A percentile compares a stretch with the other conserved stretches of the same genome.
Conservation (phyloP, 1,140 invertebrate genomes). For the Apis laboriosa region DNA sequence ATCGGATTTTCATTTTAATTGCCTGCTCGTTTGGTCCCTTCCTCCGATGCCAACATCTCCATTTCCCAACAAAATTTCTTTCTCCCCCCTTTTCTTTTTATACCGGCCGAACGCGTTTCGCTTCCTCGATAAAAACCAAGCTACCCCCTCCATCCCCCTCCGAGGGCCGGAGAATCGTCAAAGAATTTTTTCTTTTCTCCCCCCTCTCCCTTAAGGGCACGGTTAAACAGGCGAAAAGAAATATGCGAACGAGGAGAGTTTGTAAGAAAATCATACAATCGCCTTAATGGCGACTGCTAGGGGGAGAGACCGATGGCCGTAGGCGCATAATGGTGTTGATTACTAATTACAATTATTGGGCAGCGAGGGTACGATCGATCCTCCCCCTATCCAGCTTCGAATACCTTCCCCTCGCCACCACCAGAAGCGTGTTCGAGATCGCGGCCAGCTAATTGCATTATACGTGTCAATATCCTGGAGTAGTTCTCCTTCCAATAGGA, state of each 20-base stretch:
- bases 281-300: conserved; percentile 53
- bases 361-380: conserved; percentile 65
- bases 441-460: conserved; percentile 65
- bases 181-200: conserved; percentile 16
- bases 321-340: conserved; percentile 70
- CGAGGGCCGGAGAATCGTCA: conserved; percentile 14
- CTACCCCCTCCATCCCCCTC: neutral
- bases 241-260: conserved; percentile 25
- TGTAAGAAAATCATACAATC: conserved; percentile 50
- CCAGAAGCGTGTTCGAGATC: conserved; percentile 58
- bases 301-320: conserved; percentile 47
- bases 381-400: conserved; percentile 43
- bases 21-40: neutral
- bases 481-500: conserved; percentile 30
- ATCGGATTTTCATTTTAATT: conserved; percentile 17
- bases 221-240: conserved; percentile 33
- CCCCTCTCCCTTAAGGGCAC: neutral
- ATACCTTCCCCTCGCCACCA: conserved; percentile 44
- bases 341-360: conserved; percentile 75
- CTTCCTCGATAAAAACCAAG: conserved; percentile 25
- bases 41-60: neutral
- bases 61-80: neutral
- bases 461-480: conserved; percentile 65
- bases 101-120: conserved; percentile 58
- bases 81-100: conserved; percentile 68